phyloP scores from a whole-genome alignment of 2,888 invertebrate species.

The Aelia acuminata region DNA sequence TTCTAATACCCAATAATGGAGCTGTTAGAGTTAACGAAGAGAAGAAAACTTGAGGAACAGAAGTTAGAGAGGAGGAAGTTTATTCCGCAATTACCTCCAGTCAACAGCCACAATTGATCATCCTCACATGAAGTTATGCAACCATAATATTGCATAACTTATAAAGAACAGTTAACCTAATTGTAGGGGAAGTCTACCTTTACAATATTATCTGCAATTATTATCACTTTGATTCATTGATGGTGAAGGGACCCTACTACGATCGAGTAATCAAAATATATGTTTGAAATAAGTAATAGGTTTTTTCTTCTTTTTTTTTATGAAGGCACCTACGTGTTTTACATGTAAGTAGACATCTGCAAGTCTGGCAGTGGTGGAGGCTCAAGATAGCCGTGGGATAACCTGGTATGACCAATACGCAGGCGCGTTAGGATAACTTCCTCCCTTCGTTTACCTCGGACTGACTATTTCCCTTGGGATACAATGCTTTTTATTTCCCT shows the following conservation, averaged over 20 bases:
- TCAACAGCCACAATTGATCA: not conserved
- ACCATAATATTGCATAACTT: not conserved
- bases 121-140: not conserved
- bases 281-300: too few relatives aligned
- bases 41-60: not conserved
- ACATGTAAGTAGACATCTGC: too few relatives aligned
- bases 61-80: slow-evolving; percentile 6
- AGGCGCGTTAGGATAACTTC: too few relatives aligned
- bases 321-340: too few relatives aligned
- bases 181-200: not conserved
- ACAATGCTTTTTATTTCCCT: too few relatives aligned
- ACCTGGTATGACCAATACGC: too few relatives aligned
- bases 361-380: too few relatives aligned
- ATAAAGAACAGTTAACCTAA: not conserved
- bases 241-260: not conserved
- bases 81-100: not conserved
- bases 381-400: too few relatives aligned
- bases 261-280: not conserved
- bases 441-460: too few relatives aligned
- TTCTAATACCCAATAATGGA: not conserved
- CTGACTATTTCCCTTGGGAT: too few relatives aligned
- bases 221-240: not conserved
- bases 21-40: not conserved
- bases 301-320: too few relatives aligned
- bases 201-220: not conserved